phyloP scores from a whole-genome alignment of 2,113 vertebrate genomes.

The Chamaetylas fuelleborni region DNA sequence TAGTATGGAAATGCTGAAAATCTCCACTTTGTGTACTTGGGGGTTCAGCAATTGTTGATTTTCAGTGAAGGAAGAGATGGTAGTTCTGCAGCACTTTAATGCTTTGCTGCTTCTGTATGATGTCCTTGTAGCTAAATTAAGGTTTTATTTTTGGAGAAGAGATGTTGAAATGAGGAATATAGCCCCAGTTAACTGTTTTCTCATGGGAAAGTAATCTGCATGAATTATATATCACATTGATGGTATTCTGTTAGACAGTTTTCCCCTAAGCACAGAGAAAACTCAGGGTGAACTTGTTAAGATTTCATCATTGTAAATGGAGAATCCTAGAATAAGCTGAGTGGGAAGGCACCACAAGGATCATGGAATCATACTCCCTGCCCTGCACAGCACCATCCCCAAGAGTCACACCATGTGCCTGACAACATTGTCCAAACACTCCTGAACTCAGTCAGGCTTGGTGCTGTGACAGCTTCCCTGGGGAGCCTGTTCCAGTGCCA shows the following conservation, averaged over 20 bases:
- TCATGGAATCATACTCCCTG: accelerated
- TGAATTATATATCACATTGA: neutral
- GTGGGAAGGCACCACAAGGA: neutral
- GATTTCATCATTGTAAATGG: neutral
- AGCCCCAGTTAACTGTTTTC: neutral
- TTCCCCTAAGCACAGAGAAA: neutral
- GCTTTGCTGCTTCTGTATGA: neutral
- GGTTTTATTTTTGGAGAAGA: neutral
- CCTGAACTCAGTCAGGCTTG: neutral
- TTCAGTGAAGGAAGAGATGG: neutral
- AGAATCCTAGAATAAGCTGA: neutral
- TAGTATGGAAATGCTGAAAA: neutral
- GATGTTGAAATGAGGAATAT: neutral
- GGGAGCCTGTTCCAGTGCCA: neutral
- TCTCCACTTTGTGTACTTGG: neutral
- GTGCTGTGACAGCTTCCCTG: neutral
- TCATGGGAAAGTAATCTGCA: neutral
- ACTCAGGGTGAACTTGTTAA: neutral
- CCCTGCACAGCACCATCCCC: neutral
- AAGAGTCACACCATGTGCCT: neutral
- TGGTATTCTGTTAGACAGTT: neutral
- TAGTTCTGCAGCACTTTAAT: neutral
- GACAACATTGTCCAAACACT: neutral
- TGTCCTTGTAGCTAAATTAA: neutral
- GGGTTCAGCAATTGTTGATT: neutral